phyloP scores from a whole-genome alignment of 2,797 vertebrate genomes.

The Cynodonichthys magdalenae region DNA sequence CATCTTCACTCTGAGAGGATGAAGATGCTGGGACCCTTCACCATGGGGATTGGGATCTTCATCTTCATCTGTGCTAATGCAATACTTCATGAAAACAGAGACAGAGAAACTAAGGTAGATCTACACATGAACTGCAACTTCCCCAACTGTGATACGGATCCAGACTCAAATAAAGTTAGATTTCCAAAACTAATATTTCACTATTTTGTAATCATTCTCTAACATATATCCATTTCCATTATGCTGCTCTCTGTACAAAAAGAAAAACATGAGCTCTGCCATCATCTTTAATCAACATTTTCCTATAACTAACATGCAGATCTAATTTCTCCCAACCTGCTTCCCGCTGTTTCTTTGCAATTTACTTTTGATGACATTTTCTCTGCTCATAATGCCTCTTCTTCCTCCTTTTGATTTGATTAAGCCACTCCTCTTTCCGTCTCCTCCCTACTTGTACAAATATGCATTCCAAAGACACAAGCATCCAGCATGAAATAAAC shows the following conservation, averaged over 20 bases:
- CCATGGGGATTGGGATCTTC: slow-evolving; percentile 99
- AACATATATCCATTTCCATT: slow-evolving; percentile 10
- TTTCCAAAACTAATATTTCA: neutral
- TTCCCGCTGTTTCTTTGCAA: slow-evolving; percentile 33
- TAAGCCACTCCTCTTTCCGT: slow-evolving; percentile 16
- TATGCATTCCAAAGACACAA: slow-evolving; percentile 89
- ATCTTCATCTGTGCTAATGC: slow-evolving; percentile 99
- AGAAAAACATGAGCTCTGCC: slow-evolving; percentile 13
- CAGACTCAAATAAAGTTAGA: too few relatives aligned
- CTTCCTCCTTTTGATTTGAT: slow-evolving; percentile 43
- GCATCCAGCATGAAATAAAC: slow-evolving; percentile 72
- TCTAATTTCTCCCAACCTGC: slow-evolving; percentile 44
- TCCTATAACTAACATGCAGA: slow-evolving; percentile 44
- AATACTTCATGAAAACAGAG: slow-evolving; percentile 97
- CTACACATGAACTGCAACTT: neutral
- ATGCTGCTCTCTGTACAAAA: slow-evolving; percentile 14
- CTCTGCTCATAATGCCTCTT: slow-evolving; percentile 34
- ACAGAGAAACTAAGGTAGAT: slow-evolving; percentile 90
- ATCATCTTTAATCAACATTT: slow-evolving; percentile 51
- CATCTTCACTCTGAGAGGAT: slow-evolving; percentile 95
- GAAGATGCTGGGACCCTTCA: slow-evolving; percentile 99
- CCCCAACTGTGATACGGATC: too few relatives aligned
- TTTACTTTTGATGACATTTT: slow-evolving; percentile 56
- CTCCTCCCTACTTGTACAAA: slow-evolving; percentile 80
- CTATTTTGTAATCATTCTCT: slow-evolving; percentile 3